These are phyloP conservation scores for Callyntrura guangdongensis DNA, from an alignment of 2,888 invertebrate species.

Conservation along the genomic window DNA sequence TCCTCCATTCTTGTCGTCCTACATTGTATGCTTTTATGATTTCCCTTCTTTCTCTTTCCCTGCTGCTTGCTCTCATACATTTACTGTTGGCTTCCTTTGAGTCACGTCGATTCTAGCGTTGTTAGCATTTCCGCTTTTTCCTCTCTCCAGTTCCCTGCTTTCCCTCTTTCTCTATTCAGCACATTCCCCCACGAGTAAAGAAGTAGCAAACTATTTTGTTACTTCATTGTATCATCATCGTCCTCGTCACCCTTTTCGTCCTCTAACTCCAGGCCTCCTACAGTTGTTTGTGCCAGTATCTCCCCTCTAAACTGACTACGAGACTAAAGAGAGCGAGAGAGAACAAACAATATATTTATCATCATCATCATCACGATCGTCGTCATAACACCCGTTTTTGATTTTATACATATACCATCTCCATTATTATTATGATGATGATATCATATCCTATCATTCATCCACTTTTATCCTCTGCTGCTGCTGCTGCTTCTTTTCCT, in stretches of 20 bases:
- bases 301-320: not conserved
- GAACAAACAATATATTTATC: slow-evolving; percentile 40
- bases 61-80: not conserved
- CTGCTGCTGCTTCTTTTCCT: not conserved
- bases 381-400: too few species aligned
- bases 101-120: not conserved
- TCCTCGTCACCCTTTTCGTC: not conserved
- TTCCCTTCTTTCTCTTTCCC: not conserved
- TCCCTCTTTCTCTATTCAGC: not conserved
- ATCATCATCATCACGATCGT: not conserved
- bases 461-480: slow-evolving; percentile 26
- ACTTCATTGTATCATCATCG: slow-evolving; percentile 23
- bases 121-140: slow-evolving; percentile 33
- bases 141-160: not conserved
- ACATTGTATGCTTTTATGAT: not conserved
- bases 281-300: too few species aligned
- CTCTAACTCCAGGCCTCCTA: not conserved
- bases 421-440: slow-evolving; percentile 18
- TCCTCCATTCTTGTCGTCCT: not conserved
- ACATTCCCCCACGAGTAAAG: not conserved
- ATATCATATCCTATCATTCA: slow-evolving; percentile 8
- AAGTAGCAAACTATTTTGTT: not conserved
- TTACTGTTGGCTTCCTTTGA: not conserved
- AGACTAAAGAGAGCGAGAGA: slow-evolving; percentile 16
- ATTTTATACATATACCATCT: not conserved